Evolutionary conservation across 2,888 invertebrate species (phyloP).

Genomic region (Calliopum simillimum): DNA sequence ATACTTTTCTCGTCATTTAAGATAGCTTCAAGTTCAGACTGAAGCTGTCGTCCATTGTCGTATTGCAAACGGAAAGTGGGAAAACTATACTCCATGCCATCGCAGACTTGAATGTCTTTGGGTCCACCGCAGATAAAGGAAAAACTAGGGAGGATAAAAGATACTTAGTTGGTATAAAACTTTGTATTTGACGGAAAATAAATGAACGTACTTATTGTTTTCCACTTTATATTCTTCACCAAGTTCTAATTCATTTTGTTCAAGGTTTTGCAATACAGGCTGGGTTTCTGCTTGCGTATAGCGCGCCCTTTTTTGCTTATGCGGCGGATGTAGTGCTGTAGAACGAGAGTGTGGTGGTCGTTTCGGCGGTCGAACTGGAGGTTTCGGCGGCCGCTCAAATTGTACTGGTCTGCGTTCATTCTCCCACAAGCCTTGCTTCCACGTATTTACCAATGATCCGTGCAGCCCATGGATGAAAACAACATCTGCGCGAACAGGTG

Average conservation of each 20-base stretch:
- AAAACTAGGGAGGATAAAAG: slow-evolving; percentile 45
- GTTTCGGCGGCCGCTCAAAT: slow-evolving; percentile 64
- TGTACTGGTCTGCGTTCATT: slow-evolving; percentile 64
- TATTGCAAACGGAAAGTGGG: slow-evolving; percentile 65
- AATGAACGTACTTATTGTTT: background rate
- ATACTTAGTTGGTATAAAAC: background rate
- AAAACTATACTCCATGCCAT: slow-evolving; percentile 64
- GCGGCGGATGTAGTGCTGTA: slow-evolving; percentile 57
- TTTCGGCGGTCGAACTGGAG: slow-evolving; percentile 64
- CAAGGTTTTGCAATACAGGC: slow-evolving; percentile 37
- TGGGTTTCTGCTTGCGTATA: slow-evolving; percentile 47
- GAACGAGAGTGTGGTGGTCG: slow-evolving; percentile 62
- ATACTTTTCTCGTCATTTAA: slow-evolving; percentile 41
- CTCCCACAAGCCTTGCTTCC: slow-evolving; percentile 82
- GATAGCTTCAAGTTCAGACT: slow-evolving; percentile 55
- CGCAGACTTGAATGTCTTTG: slow-evolving; percentile 57
- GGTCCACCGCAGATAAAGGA: slow-evolving; percentile 59
- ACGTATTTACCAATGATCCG: slow-evolving; percentile 82
- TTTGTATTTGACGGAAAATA: slow-evolving; percentile 43
- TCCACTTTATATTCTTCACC: no score
- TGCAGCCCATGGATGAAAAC: slow-evolving; percentile 81
- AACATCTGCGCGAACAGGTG: slow-evolving; percentile 73
- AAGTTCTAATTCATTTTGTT: slow-evolving; percentile 37
- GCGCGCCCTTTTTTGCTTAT: slow-evolving; percentile 60
- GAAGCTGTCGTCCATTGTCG: slow-evolving; percentile 55